These are phyloP conservation scores for Upupa epops DNA, from an alignment of 2,113 vertebrate species.

Conservation along the genomic window DNA sequence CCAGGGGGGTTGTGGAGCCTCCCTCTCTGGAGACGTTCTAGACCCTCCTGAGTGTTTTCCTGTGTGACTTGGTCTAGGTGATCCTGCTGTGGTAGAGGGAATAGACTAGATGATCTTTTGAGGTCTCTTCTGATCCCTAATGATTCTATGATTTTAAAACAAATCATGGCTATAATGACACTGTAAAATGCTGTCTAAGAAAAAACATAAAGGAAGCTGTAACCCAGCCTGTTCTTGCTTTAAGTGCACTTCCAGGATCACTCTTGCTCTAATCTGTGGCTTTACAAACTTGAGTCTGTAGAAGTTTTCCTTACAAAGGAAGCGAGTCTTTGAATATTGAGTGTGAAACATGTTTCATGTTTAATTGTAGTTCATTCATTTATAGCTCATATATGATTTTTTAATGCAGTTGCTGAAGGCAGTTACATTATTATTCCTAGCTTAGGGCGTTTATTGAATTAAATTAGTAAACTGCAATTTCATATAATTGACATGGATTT, in stretches of 20 bases:
- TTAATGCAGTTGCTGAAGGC: not conserved
- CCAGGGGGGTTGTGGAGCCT: too few species aligned
- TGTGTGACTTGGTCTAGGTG: too few species aligned
- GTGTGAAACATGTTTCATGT: not conserved
- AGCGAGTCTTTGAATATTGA: not conserved
- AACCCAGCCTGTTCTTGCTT: not conserved
- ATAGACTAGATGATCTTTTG: too few species aligned
- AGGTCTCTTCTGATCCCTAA: too few species aligned
- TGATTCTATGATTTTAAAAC: not conserved
- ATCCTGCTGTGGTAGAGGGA: too few species aligned
- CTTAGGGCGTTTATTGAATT: not conserved
- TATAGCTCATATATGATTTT: not conserved
- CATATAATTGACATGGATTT: not conserved
- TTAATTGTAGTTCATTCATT: not conserved
- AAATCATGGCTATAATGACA: not conserved
- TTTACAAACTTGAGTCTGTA: not conserved
- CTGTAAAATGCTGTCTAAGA: not conserved
- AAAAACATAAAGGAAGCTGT: not conserved
- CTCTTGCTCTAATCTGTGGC: not conserved
- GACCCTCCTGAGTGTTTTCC: too few species aligned
- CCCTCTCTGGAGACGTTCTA: too few species aligned
- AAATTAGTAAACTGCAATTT: conserved; percentile 5
- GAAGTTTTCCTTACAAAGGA: not conserved
- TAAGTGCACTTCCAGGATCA: not conserved
- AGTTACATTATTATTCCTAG: not conserved